phyloP scores from a whole-genome alignment of 2,113 vertebrate species.

The Abramis brama region DNA sequence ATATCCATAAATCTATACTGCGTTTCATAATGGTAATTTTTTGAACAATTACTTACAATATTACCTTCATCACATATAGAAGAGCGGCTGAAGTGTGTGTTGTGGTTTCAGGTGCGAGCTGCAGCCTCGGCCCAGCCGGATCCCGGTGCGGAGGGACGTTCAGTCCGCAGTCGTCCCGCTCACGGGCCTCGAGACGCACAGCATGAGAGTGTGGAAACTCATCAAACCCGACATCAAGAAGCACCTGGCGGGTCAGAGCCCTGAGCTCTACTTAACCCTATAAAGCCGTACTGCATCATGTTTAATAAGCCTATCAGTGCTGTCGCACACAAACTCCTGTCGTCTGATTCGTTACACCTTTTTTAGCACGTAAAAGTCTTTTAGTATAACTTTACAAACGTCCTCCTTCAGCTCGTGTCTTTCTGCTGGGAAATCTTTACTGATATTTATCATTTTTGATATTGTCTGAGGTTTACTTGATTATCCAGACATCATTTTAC shows the following conservation, averaged over 20 bases:
- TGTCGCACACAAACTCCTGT: not conserved
- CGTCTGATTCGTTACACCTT: too few species aligned
- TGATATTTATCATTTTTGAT: too few species aligned
- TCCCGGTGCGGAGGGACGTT: conserved; percentile 66
- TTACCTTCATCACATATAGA: too few species aligned
- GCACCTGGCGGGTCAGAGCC: conserved; percentile 65
- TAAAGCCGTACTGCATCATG: not conserved
- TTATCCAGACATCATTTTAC: too few species aligned
- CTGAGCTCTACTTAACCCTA: not conserved
- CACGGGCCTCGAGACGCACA: conserved; percentile 55
- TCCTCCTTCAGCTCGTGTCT: too few species aligned
- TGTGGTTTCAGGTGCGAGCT: conserved; percentile 67
- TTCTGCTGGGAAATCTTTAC: too few species aligned
- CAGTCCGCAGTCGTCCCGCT: conserved; percentile 22
- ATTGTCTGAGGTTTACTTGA: too few species aligned
- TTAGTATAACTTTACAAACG: too few species aligned
- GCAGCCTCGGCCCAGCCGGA: conserved; percentile 67
- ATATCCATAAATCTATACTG: too few species aligned
- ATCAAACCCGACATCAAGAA: conserved; percentile 66
- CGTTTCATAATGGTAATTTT: too few species aligned
- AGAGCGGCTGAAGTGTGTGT: not conserved
- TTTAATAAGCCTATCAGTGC: not conserved
- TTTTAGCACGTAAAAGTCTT: too few species aligned
- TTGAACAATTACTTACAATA: too few species aligned
- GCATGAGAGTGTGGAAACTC: conserved; percentile 72